Conservation (phyloP, 2,888 invertebrate species). For the Portevinia maculata region DNA sequence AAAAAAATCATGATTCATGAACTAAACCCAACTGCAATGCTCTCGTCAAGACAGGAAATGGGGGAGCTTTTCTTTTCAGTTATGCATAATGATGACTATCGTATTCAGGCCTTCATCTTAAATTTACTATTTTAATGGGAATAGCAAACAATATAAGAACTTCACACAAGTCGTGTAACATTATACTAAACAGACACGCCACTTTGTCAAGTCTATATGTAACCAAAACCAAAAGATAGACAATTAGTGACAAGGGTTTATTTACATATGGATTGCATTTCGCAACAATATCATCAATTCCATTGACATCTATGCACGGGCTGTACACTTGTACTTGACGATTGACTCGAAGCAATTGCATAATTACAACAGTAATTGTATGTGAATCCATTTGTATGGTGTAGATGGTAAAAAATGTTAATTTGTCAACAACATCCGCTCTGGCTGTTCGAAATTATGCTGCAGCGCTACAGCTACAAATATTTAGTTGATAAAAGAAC, state of each 20-base stretch:
- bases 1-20: no score
- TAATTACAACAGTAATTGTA: not conserved
- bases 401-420: conserved; percentile 1
- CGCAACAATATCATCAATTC: not conserved
- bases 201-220: no score
- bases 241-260: not conserved
- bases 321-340: not conserved
- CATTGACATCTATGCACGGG: not conserved
- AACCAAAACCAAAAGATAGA: not conserved
- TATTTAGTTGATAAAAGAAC: not conserved
- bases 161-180: no score
- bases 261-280: not conserved
- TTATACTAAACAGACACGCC: not conserved
- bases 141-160: no score
- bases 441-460: conserved; percentile 1
- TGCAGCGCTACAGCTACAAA: no score
- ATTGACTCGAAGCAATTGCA: not conserved
- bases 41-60: no score
- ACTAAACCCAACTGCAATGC: no score
- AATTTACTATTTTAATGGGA: no score
- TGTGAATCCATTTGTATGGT: not conserved
- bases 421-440: not conserved
- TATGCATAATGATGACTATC: no score
- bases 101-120: no score
- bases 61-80: no score